phyloP scores from a whole-genome alignment of 2,113 vertebrate genomes.

The Protomyctophum bolini region DNA sequence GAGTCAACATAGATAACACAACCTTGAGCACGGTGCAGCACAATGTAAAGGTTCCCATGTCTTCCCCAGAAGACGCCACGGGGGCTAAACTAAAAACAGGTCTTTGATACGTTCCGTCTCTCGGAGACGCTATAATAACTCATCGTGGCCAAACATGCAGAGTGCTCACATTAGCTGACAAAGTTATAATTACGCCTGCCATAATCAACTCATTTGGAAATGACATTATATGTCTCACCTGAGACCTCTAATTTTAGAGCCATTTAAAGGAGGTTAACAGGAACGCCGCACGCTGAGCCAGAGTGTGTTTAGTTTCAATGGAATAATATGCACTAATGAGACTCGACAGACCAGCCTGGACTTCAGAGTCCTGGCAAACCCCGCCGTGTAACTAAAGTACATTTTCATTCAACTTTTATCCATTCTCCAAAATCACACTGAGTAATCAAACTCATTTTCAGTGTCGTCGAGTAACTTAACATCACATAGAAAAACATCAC shows the following conservation, averaged over 20 bases:
- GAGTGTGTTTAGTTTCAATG: conserved; percentile 52
- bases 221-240: conserved; percentile 70
- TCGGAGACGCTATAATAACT: neutral
- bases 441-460: too few species aligned
- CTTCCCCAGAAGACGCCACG: too few species aligned
- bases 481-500: too few species aligned
- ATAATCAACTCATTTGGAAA: conserved; percentile 72
- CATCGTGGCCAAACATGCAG: conserved; percentile 48
- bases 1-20: too few species aligned
- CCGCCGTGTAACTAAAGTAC: neutral
- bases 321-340: conserved; percentile 53
- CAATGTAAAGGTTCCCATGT: too few species aligned
- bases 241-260: conserved; percentile 74
- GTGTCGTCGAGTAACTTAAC: too few species aligned
- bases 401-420: too few species aligned
- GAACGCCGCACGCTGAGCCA: conserved; percentile 54
- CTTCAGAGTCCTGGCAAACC: conserved; percentile 34
- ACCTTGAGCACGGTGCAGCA: too few species aligned
- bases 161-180: conserved; percentile 61
- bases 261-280: conserved; percentile 72
- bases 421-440: too few species aligned
- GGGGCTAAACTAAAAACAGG: too few species aligned
- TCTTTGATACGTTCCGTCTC: too few species aligned
- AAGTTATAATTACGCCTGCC: conserved; percentile 71
- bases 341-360: conserved; percentile 51